A percentile compares a stretch with the other conserved stretches of the same genome.
Evolutionary conservation across 1,140 invertebrate genomes (phyloP).

Genomic region (Notospermus geniculatus): DNA sequence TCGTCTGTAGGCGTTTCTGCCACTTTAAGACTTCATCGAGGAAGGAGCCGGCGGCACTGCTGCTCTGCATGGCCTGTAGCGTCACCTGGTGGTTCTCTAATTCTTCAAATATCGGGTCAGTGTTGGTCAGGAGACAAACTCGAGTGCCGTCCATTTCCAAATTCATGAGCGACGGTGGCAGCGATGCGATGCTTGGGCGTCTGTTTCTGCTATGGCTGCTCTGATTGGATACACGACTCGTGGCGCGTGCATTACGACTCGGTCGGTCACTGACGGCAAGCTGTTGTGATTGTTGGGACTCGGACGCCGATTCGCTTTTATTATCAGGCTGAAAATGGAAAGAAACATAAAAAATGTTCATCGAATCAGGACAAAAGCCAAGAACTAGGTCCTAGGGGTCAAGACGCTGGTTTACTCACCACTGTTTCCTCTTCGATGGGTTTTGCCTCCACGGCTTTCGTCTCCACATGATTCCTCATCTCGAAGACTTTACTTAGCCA

Average conservation of each 20-base stretch:
- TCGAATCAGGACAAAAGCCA: too few relatives aligned
- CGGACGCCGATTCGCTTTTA: constrained; percentile 2
- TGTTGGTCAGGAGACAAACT: constrained; percentile 45
- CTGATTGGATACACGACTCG: constrained; percentile 46
- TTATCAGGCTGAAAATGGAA: neutral
- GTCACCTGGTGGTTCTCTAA: constrained; percentile 54
- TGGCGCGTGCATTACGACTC: constrained; percentile 31
- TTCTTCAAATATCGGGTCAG: constrained; percentile 53
- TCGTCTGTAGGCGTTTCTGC: constrained; percentile 53
- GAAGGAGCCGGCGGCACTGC: constrained; percentile 52
- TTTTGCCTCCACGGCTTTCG: constrained; percentile 9
- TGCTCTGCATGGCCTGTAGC: constrained; percentile 52
- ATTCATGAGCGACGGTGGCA: constrained; percentile 48
- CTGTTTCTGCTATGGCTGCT: constrained; percentile 46
- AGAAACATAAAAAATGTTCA: too few relatives aligned
- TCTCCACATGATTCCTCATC: constrained; percentile 34
- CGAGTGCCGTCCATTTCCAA: constrained; percentile 37
- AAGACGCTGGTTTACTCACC: neutral
- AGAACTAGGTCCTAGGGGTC: too few relatives aligned
- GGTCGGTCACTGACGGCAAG: too few relatives aligned
- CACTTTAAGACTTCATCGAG: constrained; percentile 56
- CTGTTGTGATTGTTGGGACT: constrained; percentile 16
- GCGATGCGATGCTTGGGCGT: constrained; percentile 47
- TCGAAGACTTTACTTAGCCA: constrained; percentile 56
- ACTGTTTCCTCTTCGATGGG: neutral